Base-by-base conservation (phyloP, 2,113 vertebrate genomes). In the Sinocyclocheilus anophthalmus region DNA sequence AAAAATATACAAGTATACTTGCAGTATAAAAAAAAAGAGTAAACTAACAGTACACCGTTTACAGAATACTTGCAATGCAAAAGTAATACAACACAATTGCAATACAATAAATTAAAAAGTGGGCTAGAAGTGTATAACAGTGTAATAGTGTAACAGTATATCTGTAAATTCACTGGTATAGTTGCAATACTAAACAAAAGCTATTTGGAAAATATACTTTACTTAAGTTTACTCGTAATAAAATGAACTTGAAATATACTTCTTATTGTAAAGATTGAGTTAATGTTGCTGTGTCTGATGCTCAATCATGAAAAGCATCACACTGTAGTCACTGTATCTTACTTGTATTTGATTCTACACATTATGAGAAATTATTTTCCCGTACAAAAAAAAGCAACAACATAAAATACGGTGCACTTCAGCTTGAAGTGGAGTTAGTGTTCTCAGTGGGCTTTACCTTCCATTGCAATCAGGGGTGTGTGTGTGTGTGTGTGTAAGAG, bases 401-500 rank as follows among this genome's bases (percentile, higher is more conserved):
- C 72, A 26, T 48, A 14, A 76, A 76, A 75, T 6, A 76, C 13
- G 5, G 48, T 13, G n/a, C 73, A 8, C 9, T 45, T 45, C 72
- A 75, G 22, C 22, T 4, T 76, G 26, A 5, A 30, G 39, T 26
- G 5, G 14, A 53, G 1, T 30, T 76, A 39, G 16, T 39, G 50
- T 37, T 78, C 30, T 78, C 75, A 30, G 24, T 78, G 5, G 16
- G 76, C 76, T 65, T 81, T 26, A 81, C 22, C 18, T 42, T 57
- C 48, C 42, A 48, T 76, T 48, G 45, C 75, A 53, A n/a, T 76
- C 22, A 18, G 30, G 7, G 65, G 3, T 81, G 63, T 87, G 48
- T 85, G 85, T 84, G 88, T 65, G 37, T 45, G 55, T 81, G 86
- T 37, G 45, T 45, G 22, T 70, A 37, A 59, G 48, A n/a, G 48